Base-by-base conservation (phyloP, 2,797 vertebrate genomes). In the Limnodromus scolopaceus region DNA sequence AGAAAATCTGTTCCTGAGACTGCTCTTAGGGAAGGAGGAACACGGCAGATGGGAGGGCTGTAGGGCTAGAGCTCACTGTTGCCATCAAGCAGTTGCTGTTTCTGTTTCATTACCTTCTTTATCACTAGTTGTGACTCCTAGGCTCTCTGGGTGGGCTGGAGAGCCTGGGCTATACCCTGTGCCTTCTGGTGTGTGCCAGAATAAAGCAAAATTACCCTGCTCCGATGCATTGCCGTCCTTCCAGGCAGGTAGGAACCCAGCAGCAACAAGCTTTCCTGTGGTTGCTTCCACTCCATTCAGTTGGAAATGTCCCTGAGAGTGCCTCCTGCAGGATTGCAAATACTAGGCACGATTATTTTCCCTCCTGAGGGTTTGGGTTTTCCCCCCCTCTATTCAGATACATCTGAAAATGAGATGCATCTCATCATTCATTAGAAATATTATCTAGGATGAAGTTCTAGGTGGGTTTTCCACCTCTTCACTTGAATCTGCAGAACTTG, bases 1-100 rank as follows among this genome's bases (percentile, higher is more conserved):
- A 87, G 89, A 86, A 97, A 89, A 85, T 96, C 36, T 80, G 23
- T 48, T 84, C 87, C 76, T 97, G 79, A 95, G 89, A 20, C 84
- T 66, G 51, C 79, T 80, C 38, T 74, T 75, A 27, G 45, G 43
- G 32, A 94, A 28, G 82, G 45, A 63, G 41, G 60, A 80, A 48
- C 6, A 3, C 2, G 7, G 39, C 76, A 80, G 43, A 69, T 0
- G 0, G 68, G 92, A 63, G 71, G 70, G 65, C 54, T 85, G n/a
- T 85, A 78, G 71, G 70, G 39, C 75, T 88, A 15, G 66, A 82
- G 43, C 55, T 93, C 38, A 4, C 55, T 74, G 28, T 68, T 54
- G 54, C 32, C 49, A 60, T 91, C 64, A 80, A 49, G 49, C 71
- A 82, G 53, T 72, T 79, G 80, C 14, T 84, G 1, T 91, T 93